A percentile compares a stretch with the other conserved stretches of the same genome.
These are phyloP conservation scores for Drosophila santomea DNA, from an alignment of 1,140 invertebrate genomes.

Conservation along the genomic window DNA sequence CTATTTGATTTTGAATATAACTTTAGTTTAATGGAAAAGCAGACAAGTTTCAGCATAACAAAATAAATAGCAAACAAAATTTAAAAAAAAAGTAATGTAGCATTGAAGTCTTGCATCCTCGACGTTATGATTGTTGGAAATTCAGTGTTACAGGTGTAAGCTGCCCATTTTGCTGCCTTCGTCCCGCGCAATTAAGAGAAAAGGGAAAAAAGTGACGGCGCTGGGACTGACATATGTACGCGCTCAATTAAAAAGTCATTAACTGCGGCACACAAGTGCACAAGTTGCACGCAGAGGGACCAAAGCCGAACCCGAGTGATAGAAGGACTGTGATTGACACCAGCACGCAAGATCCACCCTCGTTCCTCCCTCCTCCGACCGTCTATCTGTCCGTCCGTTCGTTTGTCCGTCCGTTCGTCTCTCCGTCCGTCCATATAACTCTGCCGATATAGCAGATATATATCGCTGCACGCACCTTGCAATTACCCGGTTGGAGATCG, in stretches of 20 bases:
- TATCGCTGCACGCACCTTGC: slow-evolving; percentile 38
- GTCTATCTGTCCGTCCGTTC: background rate
- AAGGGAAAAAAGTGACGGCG: slow-evolving; percentile 69
- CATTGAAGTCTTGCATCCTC: no score
- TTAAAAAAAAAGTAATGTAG: no score
- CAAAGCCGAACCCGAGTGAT: slow-evolving; percentile 3
- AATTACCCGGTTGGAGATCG: slow-evolving; percentile 10
- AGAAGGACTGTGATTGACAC: slow-evolving; percentile 71
- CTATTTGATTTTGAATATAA: no score
- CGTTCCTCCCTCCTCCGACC: background rate
- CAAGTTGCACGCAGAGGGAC: slow-evolving; percentile 6
- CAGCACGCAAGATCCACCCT: slow-evolving; percentile 59
- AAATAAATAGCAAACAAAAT: no score
- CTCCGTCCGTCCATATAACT: background rate
- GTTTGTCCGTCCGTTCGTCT: background rate
- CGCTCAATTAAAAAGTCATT: slow-evolving; percentile 82
- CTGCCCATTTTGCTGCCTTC: background rate
- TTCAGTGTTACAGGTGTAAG: background rate
- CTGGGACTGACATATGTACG: slow-evolving; percentile 71
- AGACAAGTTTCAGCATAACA: no score
- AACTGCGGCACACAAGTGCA: slow-evolving; percentile 40
- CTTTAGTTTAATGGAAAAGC: no score
- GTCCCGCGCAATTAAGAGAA: slow-evolving; percentile 25
- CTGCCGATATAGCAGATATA: slow-evolving; percentile 6
- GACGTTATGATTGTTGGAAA: background rate